Percentiles rank a stretch among this genome's conserved stretches.
These are phyloP conservation scores for Plusia festucae DNA, from an alignment of 2,888 invertebrate genomes.

Conservation along the genomic window DNA sequence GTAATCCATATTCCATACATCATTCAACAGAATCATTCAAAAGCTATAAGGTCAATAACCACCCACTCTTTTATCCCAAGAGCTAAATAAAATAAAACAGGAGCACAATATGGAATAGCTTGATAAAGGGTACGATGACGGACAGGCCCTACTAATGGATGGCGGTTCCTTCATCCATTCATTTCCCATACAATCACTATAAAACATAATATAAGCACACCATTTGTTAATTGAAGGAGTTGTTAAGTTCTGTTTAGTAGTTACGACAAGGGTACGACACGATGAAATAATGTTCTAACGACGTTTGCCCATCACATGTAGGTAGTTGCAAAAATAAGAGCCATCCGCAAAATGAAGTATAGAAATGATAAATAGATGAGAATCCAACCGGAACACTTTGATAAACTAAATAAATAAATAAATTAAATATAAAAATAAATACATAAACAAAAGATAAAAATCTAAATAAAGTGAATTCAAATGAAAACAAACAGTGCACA, in stretches of 20 bases:
- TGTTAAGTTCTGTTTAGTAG: conserved; percentile 10
- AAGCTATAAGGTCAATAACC: conserved; percentile 26
- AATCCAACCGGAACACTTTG: no score
- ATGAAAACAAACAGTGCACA: no score
- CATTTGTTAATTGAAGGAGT: conserved; percentile 44
- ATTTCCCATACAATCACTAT: conserved; percentile 65
- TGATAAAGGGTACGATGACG: conserved; percentile 57
- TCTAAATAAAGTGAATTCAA: no score
- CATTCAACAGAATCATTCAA: neutral
- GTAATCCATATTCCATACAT: neutral
- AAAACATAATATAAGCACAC: conserved; percentile 56
- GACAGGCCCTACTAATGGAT: conserved; percentile 65
- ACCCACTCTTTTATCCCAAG: conserved; percentile 43
- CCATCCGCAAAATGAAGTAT: no score
- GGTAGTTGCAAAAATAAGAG: no score
- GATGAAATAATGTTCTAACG: neutral
- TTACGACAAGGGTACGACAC: conserved; percentile 30
- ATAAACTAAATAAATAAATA: no score
- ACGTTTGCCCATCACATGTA: no score
- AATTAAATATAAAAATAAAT: no score
- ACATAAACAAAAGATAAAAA: no score
- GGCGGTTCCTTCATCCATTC: conserved; percentile 54
- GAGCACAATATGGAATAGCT: conserved; percentile 40
- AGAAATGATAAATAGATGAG: no score
- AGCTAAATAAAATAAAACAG: conserved; percentile 30